These are phyloP conservation scores for Callyntrura guangdongensis DNA, from an alignment of 2,888 invertebrate species.

Conservation along the genomic window DNA sequence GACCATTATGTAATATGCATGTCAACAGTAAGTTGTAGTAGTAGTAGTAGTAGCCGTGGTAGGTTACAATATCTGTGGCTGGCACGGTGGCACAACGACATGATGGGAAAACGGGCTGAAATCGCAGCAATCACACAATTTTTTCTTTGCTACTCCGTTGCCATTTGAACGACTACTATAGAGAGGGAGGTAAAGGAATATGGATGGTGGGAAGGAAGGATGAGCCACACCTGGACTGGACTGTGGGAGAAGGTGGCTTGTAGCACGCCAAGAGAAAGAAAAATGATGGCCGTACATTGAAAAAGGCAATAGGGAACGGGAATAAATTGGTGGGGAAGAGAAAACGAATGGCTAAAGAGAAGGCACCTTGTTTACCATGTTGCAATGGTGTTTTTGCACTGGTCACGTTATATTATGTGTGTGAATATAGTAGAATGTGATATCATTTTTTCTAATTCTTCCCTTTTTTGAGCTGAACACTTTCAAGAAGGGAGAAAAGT, in stretches of 20 bases:
- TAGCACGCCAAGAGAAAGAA: slow-evolving; percentile 58
- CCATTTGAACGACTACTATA: no score
- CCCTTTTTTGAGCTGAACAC: not conserved
- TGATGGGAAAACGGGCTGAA: not conserved
- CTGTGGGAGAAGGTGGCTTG: slow-evolving; percentile 29
- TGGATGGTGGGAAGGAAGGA: slow-evolving; percentile 41
- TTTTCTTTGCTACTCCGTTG: no score
- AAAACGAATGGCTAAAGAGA: not conserved
- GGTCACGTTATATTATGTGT: slow-evolving; percentile 31
- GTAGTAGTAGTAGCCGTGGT: not conserved
- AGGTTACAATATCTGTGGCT: not conserved
- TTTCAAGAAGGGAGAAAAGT: not conserved
- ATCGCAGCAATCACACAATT: slow-evolving; percentile 30
- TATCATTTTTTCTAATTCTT: slow-evolving; percentile 42
- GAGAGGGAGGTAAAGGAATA: no score
- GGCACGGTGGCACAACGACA: slow-evolving; percentile 1
- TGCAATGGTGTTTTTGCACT: no score
- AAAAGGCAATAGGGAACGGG: not conserved
- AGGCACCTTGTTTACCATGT: not conserved
- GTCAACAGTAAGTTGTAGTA: not conserved
- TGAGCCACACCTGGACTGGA: slow-evolving; percentile 69
- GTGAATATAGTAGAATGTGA: slow-evolving; percentile 1
- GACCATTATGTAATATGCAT: slow-evolving; percentile 23
- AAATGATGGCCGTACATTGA: slow-evolving; percentile 15
- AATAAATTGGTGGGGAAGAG: not conserved